These are phyloP conservation scores for Ciona savignyi DNA, from an alignment of 23 tunicate species.

Conservation along the genomic window DNA sequence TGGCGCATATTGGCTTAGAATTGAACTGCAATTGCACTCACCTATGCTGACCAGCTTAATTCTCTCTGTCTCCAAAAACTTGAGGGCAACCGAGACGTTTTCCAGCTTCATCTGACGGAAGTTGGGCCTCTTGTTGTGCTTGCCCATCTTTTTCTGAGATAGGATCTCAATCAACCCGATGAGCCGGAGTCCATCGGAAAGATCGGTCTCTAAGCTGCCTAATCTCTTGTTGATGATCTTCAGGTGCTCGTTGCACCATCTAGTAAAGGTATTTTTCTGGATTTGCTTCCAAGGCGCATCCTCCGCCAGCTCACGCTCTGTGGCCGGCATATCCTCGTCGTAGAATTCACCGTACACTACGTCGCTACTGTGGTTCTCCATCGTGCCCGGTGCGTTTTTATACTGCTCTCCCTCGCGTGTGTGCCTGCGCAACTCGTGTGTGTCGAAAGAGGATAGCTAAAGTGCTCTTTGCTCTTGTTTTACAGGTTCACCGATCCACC, in stretches of 20 bases:
- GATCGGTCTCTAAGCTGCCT: slow-evolving; percentile 74
- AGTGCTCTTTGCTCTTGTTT: neutral
- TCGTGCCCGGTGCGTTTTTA: slow-evolving; percentile 22
- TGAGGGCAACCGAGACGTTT: slow-evolving; percentile 89
- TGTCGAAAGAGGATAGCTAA: neutral
- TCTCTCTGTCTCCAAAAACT: slow-evolving; percentile 84
- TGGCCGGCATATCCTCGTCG: slow-evolving; percentile 98
- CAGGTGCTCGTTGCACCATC: slow-evolving; percentile 99
- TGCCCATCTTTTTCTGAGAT: slow-evolving; percentile 88
- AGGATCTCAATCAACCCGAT: slow-evolving; percentile 91
- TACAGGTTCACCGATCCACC: neutral
- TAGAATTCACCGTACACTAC: slow-evolving; percentile 35
- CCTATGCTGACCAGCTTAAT: slow-evolving; percentile 98
- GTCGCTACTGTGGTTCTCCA: slow-evolving; percentile 55
- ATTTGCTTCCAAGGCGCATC: slow-evolving; percentile 99
- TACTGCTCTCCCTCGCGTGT: slow-evolving; percentile 2
- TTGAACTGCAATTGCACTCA: slow-evolving; percentile 20
- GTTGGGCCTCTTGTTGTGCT: slow-evolving; percentile 93
- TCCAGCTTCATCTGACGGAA: slow-evolving; percentile 98
- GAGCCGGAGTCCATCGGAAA: slow-evolving; percentile 91
- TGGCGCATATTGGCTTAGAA: too few relatives aligned
- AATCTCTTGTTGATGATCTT: slow-evolving; percentile 94
- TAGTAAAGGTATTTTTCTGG: slow-evolving; percentile 98
- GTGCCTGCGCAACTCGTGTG: slow-evolving; percentile 3
- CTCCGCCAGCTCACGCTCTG: slow-evolving; percentile 91